phyloP scores from a whole-genome alignment of 2,797 vertebrate species.

The Sebastes taczanowskii region DNA sequence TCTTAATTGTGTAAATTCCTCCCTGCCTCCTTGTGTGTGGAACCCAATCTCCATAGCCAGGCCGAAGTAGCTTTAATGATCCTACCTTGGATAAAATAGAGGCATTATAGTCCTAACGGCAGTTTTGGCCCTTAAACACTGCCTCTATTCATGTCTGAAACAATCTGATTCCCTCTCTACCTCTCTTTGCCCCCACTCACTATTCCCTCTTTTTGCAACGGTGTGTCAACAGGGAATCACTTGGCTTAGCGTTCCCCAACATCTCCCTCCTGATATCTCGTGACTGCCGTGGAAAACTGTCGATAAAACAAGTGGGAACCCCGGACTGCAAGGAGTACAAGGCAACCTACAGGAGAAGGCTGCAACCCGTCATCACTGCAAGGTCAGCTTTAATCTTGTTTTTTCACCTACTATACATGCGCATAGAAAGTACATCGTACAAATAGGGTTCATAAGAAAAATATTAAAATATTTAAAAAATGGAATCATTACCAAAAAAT shows the following conservation, averaged over 20 bases:
- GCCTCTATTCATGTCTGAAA: conserved; percentile 80
- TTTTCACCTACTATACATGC: neutral
- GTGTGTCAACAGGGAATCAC: conserved; percentile 59
- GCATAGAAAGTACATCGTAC: neutral
- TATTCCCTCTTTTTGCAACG: conserved; percentile 44
- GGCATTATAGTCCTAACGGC: conserved; percentile 79
- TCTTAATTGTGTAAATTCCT: conserved; percentile 83
- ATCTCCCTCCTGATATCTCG: conserved; percentile 48
- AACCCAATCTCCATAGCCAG: conserved; percentile 77
- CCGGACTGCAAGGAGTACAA: conserved; percentile 10
- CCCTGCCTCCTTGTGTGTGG: conserved; percentile 65
- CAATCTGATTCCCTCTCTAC: conserved; percentile 74
- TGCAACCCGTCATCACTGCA: conserved; percentile 21
- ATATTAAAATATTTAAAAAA: too few species aligned
- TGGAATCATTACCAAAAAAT: neutral
- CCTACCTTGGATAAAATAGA: conserved; percentile 79
- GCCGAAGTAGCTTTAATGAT: conserved; percentile 74
- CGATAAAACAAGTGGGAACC: conserved; percentile 22
- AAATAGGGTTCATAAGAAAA: neutral
- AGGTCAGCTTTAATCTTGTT: conserved; percentile 69
- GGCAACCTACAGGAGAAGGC: neutral
- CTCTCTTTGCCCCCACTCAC: conserved; percentile 54
- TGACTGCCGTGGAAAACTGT: conserved; percentile 26
- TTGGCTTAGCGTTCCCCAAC: conserved; percentile 32
- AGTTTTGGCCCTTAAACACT: conserved; percentile 80